phyloP scores from a whole-genome alignment of 2,888 invertebrate species.

The Trimorus sp. region DNA sequence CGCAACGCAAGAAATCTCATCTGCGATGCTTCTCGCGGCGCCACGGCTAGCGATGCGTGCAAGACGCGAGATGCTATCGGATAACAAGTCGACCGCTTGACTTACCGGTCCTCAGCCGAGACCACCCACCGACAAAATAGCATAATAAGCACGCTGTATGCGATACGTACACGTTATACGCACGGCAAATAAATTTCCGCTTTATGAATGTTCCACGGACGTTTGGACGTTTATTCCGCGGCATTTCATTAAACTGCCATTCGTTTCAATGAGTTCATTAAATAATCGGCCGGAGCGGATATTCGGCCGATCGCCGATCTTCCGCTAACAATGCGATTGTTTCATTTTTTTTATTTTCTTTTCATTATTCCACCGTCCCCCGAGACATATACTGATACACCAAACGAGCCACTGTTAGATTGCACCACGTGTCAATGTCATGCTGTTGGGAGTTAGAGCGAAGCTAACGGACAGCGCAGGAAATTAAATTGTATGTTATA shows the following conservation, averaged over 20 bases:
- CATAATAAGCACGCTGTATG: slow-evolving; percentile 72
- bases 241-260: slow-evolving; percentile 51
- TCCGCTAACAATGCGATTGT: too few relatives aligned
- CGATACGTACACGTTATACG: slow-evolving; percentile 60
- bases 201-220: slow-evolving; percentile 60
- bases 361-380: too few relatives aligned
- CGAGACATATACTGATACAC: too few relatives aligned
- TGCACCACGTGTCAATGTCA: background rate
- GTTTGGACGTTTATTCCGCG: slow-evolving; percentile 52
- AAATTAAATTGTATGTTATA: background rate
- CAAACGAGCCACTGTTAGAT: too few relatives aligned
- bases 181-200: slow-evolving; percentile 61
- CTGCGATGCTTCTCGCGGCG: slow-evolving; percentile 73
- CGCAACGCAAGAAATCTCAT: slow-evolving; percentile 73
- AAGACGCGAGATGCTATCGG: slow-evolving; percentile 75
- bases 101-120: slow-evolving; percentile 71
- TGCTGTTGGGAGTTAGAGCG: background rate
- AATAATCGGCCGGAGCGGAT: slow-evolving; percentile 24
- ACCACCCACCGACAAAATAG: slow-evolving; percentile 80
- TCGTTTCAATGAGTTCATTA: slow-evolving; percentile 62
- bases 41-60: slow-evolving; percentile 76
- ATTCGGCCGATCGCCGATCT: too few relatives aligned
- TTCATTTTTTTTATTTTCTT: too few relatives aligned
- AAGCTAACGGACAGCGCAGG: too few relatives aligned
- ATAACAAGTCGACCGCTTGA: slow-evolving; percentile 75